Conservation (phyloP, 2,888 invertebrate species). For the Leptinotarsa rubiginosa region DNA sequence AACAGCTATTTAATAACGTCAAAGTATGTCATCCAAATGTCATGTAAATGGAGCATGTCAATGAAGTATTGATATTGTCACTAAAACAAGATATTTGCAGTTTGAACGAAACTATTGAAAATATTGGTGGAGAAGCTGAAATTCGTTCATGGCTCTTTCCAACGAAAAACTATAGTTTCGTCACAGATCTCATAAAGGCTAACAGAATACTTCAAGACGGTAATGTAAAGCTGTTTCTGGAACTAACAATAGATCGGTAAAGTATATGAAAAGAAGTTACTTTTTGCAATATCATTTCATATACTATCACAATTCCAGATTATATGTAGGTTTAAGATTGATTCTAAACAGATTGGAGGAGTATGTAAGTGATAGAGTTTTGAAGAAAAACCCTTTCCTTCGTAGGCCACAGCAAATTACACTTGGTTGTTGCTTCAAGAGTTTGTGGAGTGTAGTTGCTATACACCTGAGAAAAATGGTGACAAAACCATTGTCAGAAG, state of each 20-base stretch:
- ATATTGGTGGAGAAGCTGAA: constrained; percentile 32
- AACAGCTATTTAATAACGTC: neutral
- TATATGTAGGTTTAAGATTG: constrained; percentile 44
- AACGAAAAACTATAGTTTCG: constrained; percentile 45
- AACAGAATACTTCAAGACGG: constrained; percentile 34
- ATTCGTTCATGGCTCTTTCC: constrained; percentile 50
- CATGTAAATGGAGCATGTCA: constrained; percentile 41
- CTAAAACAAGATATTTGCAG: constrained; percentile 47
- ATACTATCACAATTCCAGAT: constrained; percentile 33
- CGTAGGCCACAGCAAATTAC: constrained; percentile 40
- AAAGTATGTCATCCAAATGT: constrained; percentile 15
- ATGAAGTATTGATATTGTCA: constrained; percentile 45
- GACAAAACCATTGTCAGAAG: constrained; percentile 3
- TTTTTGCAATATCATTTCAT: no score
- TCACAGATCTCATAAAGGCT: constrained; percentile 36
- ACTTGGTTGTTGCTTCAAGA: constrained; percentile 42
- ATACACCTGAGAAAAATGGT: constrained; percentile 29
- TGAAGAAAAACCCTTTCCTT: constrained; percentile 26
- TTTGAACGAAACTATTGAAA: constrained; percentile 41
- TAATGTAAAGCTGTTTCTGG: constrained; percentile 40
- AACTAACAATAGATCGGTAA: constrained; percentile 48
- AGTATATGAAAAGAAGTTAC: neutral
- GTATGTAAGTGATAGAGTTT: constrained; percentile 18
- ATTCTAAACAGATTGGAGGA: constrained; percentile 33
- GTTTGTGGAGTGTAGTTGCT: constrained; percentile 37